Percentiles rank a stretch among this genome's conserved stretches.
These are phyloP conservation scores for Nannospalax galili DNA, from an alignment of 2,113 vertebrate genomes.

Conservation along the genomic window DNA sequence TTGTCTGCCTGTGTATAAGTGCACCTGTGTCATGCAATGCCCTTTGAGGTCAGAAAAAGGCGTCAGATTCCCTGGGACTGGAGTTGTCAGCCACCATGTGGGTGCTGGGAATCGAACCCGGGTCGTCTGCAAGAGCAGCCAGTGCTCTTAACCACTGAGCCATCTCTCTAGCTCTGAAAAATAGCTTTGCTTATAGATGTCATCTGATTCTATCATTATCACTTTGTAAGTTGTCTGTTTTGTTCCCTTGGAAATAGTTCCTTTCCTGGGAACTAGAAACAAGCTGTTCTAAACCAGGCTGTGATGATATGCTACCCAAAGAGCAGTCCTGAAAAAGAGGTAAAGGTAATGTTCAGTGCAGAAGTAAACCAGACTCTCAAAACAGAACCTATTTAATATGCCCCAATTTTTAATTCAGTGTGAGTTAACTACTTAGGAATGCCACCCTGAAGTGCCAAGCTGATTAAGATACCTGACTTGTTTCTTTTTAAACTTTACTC, in stretches of 20 bases:
- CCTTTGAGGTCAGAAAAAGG: too few relatives aligned
- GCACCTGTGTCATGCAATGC: too few relatives aligned
- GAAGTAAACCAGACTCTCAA: neutral
- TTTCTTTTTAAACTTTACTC: neutral
- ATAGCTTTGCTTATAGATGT: slow-evolving; percentile 15
- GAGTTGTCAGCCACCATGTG: too few relatives aligned
- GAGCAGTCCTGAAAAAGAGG: neutral
- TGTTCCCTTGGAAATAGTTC: slow-evolving; percentile 2
- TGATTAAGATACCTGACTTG: neutral
- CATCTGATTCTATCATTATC: neutral
- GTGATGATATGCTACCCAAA: slow-evolving; percentile 11
- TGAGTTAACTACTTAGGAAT: neutral
- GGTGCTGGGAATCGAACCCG: too few relatives aligned
- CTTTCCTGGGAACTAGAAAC: slow-evolving; percentile 16
- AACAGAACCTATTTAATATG: neutral
- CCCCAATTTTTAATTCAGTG: neutral
- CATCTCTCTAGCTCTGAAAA: too few relatives aligned
- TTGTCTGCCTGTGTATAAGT: too few relatives aligned
- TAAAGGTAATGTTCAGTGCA: neutral
- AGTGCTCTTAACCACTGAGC: too few relatives aligned
- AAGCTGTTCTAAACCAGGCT: neutral
- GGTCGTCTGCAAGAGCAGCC: too few relatives aligned
- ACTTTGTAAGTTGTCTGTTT: slow-evolving; percentile 19
- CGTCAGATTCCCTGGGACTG: too few relatives aligned
- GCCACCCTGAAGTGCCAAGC: slow-evolving; percentile 5